phyloP scores from a whole-genome alignment of 1,140 invertebrate species.

The Aphelenchoides besseyi region DNA sequence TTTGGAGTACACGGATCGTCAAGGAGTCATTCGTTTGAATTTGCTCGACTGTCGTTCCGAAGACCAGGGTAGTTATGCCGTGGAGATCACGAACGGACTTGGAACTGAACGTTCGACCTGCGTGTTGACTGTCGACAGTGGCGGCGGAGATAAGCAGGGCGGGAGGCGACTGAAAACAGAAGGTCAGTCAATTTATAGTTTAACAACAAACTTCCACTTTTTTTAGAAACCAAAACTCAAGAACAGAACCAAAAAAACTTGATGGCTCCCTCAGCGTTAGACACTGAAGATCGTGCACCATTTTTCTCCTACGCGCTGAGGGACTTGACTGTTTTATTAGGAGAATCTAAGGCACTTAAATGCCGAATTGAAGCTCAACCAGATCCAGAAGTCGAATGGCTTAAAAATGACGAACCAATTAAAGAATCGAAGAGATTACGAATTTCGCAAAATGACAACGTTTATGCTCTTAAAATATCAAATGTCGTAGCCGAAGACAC shows the following conservation, averaged over 20 bases:
- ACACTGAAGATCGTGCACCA: background rate
- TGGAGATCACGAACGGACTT: conserved; percentile 11
- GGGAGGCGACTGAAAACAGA: conserved; percentile 51
- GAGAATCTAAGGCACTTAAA: conserved; percentile 13
- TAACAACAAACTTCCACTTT: conserved; percentile 32
- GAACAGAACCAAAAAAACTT: conserved; percentile 33
- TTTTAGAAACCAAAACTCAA: conserved; percentile 22
- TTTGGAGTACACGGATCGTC: conserved; percentile 51
- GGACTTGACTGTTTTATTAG: conserved; percentile 9
- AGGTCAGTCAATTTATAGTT: conserved; percentile 37
- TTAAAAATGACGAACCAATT: conserved; percentile 17
- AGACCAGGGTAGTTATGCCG: conserved; percentile 75
- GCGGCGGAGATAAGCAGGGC: conserved; percentile 41
- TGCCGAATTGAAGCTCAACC: conserved; percentile 14
- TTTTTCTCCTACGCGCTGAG: background rate
- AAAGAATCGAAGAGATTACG: conserved; percentile 29
- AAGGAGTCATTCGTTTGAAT: conserved; percentile 67
- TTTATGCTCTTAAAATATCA: conserved; percentile 29
- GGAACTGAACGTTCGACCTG: conserved; percentile 26
- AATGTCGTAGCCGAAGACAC: background rate
- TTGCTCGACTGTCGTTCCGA: conserved; percentile 79
- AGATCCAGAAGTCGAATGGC: background rate
- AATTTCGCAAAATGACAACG: conserved; percentile 33
- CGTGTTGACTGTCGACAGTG: conserved; percentile 29
- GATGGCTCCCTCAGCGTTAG: conserved; percentile 2